phyloP scores from a whole-genome alignment of 2,113 vertebrate species.

The Rafetus swinhoei region DNA sequence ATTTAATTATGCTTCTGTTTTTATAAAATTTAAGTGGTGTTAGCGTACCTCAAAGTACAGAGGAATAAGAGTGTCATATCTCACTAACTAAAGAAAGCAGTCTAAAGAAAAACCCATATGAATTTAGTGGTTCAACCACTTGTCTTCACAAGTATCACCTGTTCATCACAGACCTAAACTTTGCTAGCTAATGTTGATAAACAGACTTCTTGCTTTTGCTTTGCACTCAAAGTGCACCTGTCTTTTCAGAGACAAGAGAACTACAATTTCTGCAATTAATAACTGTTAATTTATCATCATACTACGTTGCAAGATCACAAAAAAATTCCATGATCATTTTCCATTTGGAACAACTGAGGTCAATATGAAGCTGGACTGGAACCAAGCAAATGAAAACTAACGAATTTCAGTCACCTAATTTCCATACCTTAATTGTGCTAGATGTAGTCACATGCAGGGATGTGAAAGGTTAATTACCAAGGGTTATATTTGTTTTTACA shows the following conservation, averaged over 20 bases:
- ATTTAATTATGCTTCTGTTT: neutral
- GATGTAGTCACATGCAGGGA: neutral
- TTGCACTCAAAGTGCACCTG: neutral
- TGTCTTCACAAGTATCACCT: neutral
- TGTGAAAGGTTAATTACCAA: no score
- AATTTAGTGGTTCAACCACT: neutral
- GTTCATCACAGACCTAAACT: neutral
- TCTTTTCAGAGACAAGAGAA: neutral
- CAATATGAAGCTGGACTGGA: neutral
- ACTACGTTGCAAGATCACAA: neutral
- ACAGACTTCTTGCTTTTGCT: neutral
- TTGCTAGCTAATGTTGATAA: neutral
- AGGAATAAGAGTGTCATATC: neutral
- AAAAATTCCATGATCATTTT: rapidly evolving
- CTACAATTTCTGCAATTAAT: neutral
- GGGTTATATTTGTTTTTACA: no score
- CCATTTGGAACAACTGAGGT: neutral
- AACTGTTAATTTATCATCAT: neutral
- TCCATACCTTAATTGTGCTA: neutral
- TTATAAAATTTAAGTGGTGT: neutral
- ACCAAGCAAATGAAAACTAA: neutral
- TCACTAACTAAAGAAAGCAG: neutral
- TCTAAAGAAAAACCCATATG: neutral
- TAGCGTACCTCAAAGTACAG: neutral
- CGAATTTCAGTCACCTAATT: neutral